Evolutionary conservation across 2,113 vertebrate species (phyloP), one percentile per base, ranked within the genome.

Genomic region (Thunnus maccoyii): DNA sequence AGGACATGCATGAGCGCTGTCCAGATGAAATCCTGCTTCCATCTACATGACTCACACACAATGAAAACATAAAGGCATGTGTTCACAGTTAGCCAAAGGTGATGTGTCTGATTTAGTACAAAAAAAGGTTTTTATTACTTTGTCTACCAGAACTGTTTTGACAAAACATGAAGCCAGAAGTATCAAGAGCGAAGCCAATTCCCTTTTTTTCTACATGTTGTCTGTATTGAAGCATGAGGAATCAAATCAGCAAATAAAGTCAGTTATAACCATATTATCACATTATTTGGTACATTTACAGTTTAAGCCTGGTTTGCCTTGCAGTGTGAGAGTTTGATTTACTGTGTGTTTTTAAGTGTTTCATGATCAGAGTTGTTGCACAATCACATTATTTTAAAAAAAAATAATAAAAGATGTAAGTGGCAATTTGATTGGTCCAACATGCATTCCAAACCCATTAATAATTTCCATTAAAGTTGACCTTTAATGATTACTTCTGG

Each of bases 1-100:
- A 0, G 20, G 68, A 32, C 69, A 51, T 44, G 84, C 57, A 50
- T 22, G 27, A 76, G 17, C 25, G 1, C 12, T 57, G 63, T 30
- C 73, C 83, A 57, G 32, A 80, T 58, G 9, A 61, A 82, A 32
- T 65, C 61, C 56, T 44, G 52, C n/a, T 27, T 52, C 69, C 63
- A n/a, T 58, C 61, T 9, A 14, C 76, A 27, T 60, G 57, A 64
- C 18, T 50, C 61, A 36, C 51, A 22, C 41, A 64, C 52, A 65
- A 25, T 72, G 50, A 41, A 64, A 62, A 36, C 22, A 3, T 41
- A 32, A n/a, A 46, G 41, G 3, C 76, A 32, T 52, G 41, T 17
- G 14, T 1, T 27, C 54, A 32, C 63, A 20, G 54, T 20, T 36
- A 22, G 47, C 7, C 52, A 65, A 27, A 66, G 7, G 25, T 48